A percentile compares a stretch with the other conserved stretches of the same genome.
phyloP scores from a whole-genome alignment of 2,113 vertebrate genomes.

The Ursus arctos region DNA sequence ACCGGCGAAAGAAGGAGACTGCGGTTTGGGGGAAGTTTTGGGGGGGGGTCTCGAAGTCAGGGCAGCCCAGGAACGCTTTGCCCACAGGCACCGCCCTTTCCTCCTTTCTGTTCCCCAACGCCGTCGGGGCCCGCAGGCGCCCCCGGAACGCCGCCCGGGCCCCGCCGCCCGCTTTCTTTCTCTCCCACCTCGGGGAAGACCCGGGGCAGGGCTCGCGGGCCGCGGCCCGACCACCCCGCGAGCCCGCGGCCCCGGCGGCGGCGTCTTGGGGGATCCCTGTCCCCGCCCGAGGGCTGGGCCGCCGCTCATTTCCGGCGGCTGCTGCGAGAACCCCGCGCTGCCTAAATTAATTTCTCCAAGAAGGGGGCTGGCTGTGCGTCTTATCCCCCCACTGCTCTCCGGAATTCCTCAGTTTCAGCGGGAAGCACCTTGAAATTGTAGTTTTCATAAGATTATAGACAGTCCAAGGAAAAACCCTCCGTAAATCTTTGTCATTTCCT shows the following conservation, averaged over 20 bases:
- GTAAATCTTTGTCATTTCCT: constrained; percentile 94
- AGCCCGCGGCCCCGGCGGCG: background rate
- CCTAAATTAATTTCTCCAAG: constrained; percentile 82
- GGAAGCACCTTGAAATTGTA: constrained; percentile 86
- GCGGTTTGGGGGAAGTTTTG: background rate
- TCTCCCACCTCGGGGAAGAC: background rate
- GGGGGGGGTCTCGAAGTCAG: background rate
- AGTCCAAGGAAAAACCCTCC: constrained; percentile 89
- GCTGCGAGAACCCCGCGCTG: constrained; percentile 32
- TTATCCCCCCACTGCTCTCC: constrained; percentile 79
- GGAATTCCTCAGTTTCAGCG: constrained; percentile 80
- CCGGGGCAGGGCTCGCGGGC: background rate
- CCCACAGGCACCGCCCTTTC: background rate
- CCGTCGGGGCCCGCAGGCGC: too few species aligned
- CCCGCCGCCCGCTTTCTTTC: background rate
- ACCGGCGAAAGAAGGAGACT: background rate
- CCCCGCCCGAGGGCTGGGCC: background rate
- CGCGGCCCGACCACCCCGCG: background rate
- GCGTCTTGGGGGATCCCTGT: background rate
- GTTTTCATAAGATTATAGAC: constrained; percentile 92
- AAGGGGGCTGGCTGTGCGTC: constrained; percentile 76
- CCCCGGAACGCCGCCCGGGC: background rate
- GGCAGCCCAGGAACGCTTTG: background rate
- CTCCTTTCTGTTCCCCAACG: background rate
- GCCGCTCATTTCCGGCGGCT: constrained; percentile 30